Evolutionary conservation across 2,888 invertebrate species (phyloP), one percentile per base, ranked within the genome.

Genomic region (Germaria angustata): DNA sequence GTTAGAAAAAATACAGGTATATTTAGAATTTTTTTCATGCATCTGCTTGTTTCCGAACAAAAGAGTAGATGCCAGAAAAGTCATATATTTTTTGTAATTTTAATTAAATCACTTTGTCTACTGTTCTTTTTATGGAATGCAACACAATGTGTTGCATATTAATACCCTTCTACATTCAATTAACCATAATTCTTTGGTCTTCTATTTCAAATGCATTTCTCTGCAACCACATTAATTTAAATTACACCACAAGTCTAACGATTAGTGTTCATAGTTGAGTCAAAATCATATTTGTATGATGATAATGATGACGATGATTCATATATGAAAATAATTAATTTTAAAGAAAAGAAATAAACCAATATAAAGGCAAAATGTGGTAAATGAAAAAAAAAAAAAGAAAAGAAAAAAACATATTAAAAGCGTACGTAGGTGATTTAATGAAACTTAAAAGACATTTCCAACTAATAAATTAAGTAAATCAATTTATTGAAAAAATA

Each of bases 401-500:
- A 3, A 28, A 28, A 28, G 6, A 5, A 28, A 3, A 28, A 28
- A 28, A 3, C 3, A 28, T n/a, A 36, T 53, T 8, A 72, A 53
- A 44, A 20, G 20, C 9, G 51, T 46, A 9, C 46, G 65, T 66
- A 65, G 72, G 71, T 66, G 79, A 65, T 57, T 72, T 57, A 59
- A 72, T 66, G 59, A 66, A 79, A 51, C 46, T 51, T 41, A 17
- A 72, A 79, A 72, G 79, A 79, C 72, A 72, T 41, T 80, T 80
- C 63, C 28, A 69, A 63, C 73, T 57, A 73, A 75, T 75, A 80
- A 80, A 73, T 80, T 75, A 79, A 79, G 63, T 72, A 79, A 79
- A 72, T 79, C 79, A 72, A 72, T 79, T 72, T 49, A 66, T 20
- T 57, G 15, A 32, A 28, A 66, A 49, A 13, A 20, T 13, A 13